phyloP scores from a whole-genome alignment of 2,113 vertebrate species.

The Mus spicilegus region DNA sequence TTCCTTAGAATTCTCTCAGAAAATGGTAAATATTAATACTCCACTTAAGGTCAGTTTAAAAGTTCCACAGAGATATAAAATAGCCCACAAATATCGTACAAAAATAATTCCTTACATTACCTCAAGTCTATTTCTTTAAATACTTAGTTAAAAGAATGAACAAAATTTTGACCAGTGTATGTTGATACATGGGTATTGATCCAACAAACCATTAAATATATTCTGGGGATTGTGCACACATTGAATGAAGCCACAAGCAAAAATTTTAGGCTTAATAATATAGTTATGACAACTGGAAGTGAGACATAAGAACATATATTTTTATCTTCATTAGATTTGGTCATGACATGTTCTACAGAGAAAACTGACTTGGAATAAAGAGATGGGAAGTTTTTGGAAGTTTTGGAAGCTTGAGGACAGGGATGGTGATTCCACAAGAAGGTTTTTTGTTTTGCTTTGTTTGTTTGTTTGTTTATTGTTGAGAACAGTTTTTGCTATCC shows the following conservation, averaged over 20 bases:
- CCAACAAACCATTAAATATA: not conserved
- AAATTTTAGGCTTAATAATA: not conserved
- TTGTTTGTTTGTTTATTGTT: too few relatives aligned
- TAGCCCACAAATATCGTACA: not conserved
- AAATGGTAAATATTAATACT: not conserved
- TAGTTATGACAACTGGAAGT: not conserved
- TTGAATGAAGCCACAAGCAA: not conserved
- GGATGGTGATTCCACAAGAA: too few relatives aligned
- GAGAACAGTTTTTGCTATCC: too few relatives aligned
- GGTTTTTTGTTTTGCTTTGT: too few relatives aligned
- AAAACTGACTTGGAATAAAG: not conserved
- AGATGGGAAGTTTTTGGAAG: not conserved
- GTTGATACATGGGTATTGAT: not conserved
- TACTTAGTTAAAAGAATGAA: not conserved
- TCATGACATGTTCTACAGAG: not conserved
- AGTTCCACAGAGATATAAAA: not conserved
- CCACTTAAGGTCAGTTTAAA: not conserved
- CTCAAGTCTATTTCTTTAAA: not conserved
- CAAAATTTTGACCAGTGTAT: not conserved
- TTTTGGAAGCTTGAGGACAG: too few relatives aligned
- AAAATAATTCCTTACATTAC: not conserved
- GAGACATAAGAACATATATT: not conserved
- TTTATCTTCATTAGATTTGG: not conserved
- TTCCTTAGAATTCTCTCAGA: not conserved
- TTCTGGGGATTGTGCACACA: not conserved